Evolutionary conservation across 2,797 vertebrate genomes (phyloP).

Genomic region (Scolopax bukidnonensis): DNA sequence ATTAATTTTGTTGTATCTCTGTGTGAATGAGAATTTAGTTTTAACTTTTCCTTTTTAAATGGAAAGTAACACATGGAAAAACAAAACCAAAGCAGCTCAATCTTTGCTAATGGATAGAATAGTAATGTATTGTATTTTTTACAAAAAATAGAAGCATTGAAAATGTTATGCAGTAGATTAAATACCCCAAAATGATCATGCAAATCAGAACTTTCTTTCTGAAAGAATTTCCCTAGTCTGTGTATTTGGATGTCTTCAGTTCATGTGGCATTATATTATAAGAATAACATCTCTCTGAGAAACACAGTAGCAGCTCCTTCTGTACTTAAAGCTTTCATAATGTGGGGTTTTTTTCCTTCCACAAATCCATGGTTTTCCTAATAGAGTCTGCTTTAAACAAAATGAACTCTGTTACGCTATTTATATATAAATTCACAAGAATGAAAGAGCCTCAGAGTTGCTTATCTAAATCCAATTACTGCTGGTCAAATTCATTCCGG

Average conservation of each 20-base stretch:
- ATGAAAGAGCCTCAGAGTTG: constrained; percentile 26
- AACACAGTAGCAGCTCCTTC: not conserved
- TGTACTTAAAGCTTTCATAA: not conserved
- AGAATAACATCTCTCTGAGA: not conserved
- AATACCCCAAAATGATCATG: not conserved
- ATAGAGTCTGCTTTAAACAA: constrained; percentile 40
- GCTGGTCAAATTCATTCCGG: constrained; percentile 43
- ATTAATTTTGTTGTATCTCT: not conserved
- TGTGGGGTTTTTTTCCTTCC: not conserved
- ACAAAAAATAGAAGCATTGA: not conserved
- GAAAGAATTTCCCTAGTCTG: not conserved
- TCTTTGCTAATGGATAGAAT: not conserved
- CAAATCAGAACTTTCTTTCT: not conserved
- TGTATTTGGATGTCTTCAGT: not conserved
- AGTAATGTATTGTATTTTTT: not conserved
- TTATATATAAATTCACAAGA: constrained; percentile 36
- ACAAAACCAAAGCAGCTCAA: not conserved
- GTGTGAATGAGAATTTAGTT: not conserved
- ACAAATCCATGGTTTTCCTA: not conserved
- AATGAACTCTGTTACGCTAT: constrained; percentile 20
- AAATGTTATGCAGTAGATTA: not conserved
- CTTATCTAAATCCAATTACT: constrained; percentile 69
- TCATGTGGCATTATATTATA: not conserved
- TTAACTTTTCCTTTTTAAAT: not conserved
- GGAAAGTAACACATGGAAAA: not conserved